Base-by-base conservation (phyloP, 2,113 vertebrate genomes). In the Oryctolagus cuniculus region DNA sequence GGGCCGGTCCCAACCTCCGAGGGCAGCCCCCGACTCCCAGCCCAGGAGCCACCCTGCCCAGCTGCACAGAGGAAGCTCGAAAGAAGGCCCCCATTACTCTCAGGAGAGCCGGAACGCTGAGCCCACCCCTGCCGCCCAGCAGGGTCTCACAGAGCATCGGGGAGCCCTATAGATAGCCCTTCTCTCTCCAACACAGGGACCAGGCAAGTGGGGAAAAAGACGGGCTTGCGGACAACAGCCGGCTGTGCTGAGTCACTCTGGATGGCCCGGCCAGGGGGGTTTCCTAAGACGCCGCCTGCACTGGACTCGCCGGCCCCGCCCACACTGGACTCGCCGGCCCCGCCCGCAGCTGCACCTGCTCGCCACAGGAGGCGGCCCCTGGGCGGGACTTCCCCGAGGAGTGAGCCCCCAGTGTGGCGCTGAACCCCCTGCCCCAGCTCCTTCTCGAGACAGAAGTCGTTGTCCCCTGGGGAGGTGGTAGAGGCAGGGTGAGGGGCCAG, bases 361-460 rank as follows among this genome's bases (percentile, higher is more conserved):
- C 10, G 31, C 55, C 86, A 53, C 80, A 86, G 70, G 74, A 86
- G 70, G 74, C 25, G 38, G 67, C 73, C n/a, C 55, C 85, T 69
- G 55, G 19, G 15, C 15, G 55, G 55, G 44, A 44, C 44, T 58
- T 58, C 19, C 19, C 55, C 55, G 3, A 17, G 55, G 15, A 16
- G 55, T 17, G 55, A 15, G 55, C 15, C 19, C 55, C 49, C 36
- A 49, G 85, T 69, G 36, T 83, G 24, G 63, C 27, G 44, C 72
- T 85, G 81, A 87, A 51, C 77, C 61, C 61, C 16, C 58, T 51
- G 61, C 36, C 84, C 58, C 49, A 29, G n/a, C n/a, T 93, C 66
- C 74, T 31, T 51, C 85, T 87, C 38, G 58, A 61, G 66, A 79
- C 70, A 87, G 75, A 81, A 79, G 38, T 66, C 70, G 82, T 36